These are phyloP conservation scores for Otus scops DNA, from an alignment of 2,797 vertebrate genomes.

Conservation along the genomic window DNA sequence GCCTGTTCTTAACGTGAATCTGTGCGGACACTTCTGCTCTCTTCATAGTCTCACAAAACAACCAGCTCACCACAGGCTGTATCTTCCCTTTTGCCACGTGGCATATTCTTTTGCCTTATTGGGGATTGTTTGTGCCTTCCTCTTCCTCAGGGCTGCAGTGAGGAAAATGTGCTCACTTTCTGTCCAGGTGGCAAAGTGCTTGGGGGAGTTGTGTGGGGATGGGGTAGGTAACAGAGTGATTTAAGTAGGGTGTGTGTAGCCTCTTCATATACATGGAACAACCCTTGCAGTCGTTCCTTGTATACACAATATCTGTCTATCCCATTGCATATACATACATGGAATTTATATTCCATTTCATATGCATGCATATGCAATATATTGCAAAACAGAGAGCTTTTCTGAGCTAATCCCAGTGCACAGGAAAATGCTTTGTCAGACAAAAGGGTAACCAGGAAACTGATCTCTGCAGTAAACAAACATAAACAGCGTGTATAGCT, in stretches of 20 bases:
- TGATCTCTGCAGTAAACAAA: not conserved
- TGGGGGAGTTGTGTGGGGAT: not conserved
- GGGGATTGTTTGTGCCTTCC: not conserved
- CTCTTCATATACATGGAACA: not conserved
- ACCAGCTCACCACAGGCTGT: not conserved
- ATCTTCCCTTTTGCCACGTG: not conserved
- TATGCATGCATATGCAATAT: not conserved
- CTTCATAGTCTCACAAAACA: not conserved
- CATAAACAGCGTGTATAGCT: not conserved
- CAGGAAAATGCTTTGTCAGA: not conserved
- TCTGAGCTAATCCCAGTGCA: not conserved
- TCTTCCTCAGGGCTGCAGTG: not conserved
- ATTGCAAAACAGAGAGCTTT: not conserved
- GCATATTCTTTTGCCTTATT: not conserved
- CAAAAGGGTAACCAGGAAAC: not conserved
- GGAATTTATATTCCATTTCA: not conserved
- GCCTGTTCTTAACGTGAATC: not conserved
- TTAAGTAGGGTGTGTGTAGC: not conserved
- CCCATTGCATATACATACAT: not conserved
- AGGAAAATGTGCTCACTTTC: not conserved
- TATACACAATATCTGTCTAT: fast-evolving
- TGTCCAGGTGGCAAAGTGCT: not conserved
- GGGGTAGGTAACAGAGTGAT: not conserved
- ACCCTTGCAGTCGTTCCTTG: not conserved
- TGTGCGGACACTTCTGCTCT: not conserved